Evolutionary conservation across 2,888 invertebrate genomes (phyloP).

Genomic region (Eugnorisma glareosa): DNA sequence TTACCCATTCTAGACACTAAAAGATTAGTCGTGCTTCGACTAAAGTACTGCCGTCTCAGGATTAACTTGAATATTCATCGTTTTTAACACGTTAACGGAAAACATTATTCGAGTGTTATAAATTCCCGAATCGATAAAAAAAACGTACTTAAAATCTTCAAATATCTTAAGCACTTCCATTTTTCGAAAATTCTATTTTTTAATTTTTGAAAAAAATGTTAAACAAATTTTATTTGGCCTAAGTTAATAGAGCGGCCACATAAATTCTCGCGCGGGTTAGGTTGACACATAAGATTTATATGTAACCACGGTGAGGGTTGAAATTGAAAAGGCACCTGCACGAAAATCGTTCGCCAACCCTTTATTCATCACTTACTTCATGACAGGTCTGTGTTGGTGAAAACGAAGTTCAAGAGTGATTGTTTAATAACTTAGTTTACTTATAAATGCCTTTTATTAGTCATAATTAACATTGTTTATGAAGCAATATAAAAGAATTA

Average conservation of each 20-base stretch:
- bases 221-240: slow-evolving; percentile 48
- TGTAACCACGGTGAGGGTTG: slow-evolving; percentile 65
- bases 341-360: slow-evolving; percentile 65
- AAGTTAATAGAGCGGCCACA: slow-evolving; percentile 72
- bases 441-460: background rate
- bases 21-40: slow-evolving; percentile 12
- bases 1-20: background rate
- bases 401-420: background rate
- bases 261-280: slow-evolving; percentile 75
- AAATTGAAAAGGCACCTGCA: slow-evolving; percentile 72
- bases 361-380: slow-evolving; percentile 47
- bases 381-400: slow-evolving; percentile 14
- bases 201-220: slow-evolving; percentile 1
- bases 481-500: too few species aligned
- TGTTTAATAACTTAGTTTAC: background rate
- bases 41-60: background rate
- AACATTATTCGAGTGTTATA: background rate
- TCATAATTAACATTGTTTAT: background rate
- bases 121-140: slow-evolving; percentile 12
- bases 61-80: slow-evolving; percentile 33
- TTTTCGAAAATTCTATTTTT: slow-evolving; percentile 5
- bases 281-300: slow-evolving; percentile 74
- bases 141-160: background rate
- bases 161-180: background rate
- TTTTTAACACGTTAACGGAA: slow-evolving; percentile 9